A percentile compares a stretch with the other conserved stretches of the same genome.
phyloP scores from a whole-genome alignment of 1,140 invertebrate species.

The Meloidogyne floridensis region DNA sequence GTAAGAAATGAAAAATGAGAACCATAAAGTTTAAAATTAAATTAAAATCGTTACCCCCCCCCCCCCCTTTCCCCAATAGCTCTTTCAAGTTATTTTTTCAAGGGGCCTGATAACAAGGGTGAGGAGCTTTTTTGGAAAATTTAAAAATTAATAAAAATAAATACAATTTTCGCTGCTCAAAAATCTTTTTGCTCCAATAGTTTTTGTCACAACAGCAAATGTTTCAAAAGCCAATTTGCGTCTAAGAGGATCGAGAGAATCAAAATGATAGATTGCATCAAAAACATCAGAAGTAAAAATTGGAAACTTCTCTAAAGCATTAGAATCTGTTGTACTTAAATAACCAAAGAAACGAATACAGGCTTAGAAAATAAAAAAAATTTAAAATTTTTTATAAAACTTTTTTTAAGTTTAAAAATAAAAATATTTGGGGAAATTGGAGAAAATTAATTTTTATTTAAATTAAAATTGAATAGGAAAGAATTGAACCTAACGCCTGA shows the following conservation, averaged over 20 bases:
- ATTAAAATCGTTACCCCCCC: too few relatives aligned
- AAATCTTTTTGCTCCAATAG: conserved; percentile 20
- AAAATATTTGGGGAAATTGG: too few relatives aligned
- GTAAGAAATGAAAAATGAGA: too few relatives aligned
- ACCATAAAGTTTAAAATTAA: too few relatives aligned
- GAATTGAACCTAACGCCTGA: not conserved
- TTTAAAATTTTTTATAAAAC: too few relatives aligned
- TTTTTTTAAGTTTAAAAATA: conserved; percentile 7
- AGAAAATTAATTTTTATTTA: not conserved
- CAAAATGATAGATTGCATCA: conserved; percentile 25
- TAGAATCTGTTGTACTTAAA: conserved; percentile 22
- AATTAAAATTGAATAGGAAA: not conserved
- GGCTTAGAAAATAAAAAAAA: not conserved
- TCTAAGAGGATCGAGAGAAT: conserved; percentile 16
- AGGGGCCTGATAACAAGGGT: too few relatives aligned
- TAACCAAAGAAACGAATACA: conserved; percentile 31
- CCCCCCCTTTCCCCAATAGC: too few relatives aligned
- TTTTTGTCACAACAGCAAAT: conserved; percentile 20
- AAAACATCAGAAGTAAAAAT: conserved; percentile 22
- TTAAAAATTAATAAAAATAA: not conserved
- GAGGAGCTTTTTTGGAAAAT: too few relatives aligned
- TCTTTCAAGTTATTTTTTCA: too few relatives aligned
- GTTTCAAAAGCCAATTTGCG: conserved; percentile 27
- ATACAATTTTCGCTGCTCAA: conserved; percentile 15
- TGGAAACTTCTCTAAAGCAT: conserved; percentile 16